A percentile compares a stretch with the other conserved stretches of the same genome.
These are phyloP conservation scores for Mustela nigripes DNA, from an alignment of 2,113 vertebrate genomes.

Conservation along the genomic window DNA sequence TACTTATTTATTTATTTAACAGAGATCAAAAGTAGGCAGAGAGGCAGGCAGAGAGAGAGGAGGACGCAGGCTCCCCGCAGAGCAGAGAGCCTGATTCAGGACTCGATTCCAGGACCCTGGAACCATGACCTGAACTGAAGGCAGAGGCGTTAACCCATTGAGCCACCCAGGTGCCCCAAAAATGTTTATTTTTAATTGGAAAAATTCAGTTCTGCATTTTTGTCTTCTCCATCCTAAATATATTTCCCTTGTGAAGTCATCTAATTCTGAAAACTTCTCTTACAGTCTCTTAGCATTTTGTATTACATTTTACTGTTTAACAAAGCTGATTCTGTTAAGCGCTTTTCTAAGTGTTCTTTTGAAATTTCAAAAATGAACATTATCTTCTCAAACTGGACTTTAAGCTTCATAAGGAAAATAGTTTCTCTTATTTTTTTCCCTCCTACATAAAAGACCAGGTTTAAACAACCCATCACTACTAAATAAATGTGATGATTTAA, in stretches of 20 bases:
- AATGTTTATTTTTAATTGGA: background rate
- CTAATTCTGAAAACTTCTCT: background rate
- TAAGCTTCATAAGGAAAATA: background rate
- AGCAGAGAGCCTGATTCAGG: too few species aligned
- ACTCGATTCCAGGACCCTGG: too few species aligned
- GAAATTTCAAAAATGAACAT: constrained; percentile 13
- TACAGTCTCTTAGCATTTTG: background rate
- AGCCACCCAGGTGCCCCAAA: background rate
- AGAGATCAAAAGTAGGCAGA: too few species aligned
- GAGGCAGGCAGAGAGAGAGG: too few species aligned
- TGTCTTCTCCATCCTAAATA: background rate
- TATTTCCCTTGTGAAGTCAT: background rate
- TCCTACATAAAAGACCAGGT: background rate
- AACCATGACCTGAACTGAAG: too few species aligned
- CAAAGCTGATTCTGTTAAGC: background rate
- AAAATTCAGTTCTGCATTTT: constrained; percentile 24
- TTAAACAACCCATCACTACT: constrained; percentile 21
- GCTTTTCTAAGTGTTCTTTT: constrained; percentile 23
- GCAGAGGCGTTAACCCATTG: too few species aligned
- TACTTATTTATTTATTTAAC: too few species aligned
- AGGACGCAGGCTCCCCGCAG: too few species aligned
- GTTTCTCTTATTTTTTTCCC: background rate
- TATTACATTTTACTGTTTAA: background rate
- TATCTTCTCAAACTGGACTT: background rate
- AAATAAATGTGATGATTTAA: background rate